Conservation (phyloP, 2,888 invertebrate genomes). For the Parnassius mnemosyne region DNA sequence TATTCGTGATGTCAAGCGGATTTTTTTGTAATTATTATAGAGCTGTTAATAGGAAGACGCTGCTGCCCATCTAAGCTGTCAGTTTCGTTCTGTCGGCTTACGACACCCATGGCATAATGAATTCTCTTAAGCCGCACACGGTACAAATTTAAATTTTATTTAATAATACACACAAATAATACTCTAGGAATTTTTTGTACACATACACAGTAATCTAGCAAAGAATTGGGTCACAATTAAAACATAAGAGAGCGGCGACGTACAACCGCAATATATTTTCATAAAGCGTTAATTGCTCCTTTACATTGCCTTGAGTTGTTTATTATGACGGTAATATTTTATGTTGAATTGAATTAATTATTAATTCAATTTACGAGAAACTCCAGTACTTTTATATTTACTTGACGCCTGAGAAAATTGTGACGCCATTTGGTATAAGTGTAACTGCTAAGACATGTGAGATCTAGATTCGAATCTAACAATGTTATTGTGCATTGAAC, state of each 20-base stretch:
- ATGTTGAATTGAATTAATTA: constrained; percentile 20
- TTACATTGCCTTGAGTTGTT: constrained; percentile 17
- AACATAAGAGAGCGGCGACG: background rate
- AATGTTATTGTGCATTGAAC: no score
- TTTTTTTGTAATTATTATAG: no score
- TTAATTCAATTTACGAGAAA: background rate
- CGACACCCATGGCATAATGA: no score
- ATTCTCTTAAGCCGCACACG: no score
- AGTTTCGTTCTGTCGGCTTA: no score
- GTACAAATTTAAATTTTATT: no score
- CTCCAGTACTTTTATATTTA: background rate
- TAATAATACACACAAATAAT: background rate
- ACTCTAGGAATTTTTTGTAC: constrained; percentile 1
- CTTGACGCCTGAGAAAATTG: background rate
- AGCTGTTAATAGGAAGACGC: no score
- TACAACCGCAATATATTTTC: constrained; percentile 15
- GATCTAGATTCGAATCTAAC: no score
- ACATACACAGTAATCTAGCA: constrained; percentile 7
- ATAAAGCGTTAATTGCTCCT: constrained; percentile 22
- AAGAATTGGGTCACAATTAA: constrained; percentile 19
- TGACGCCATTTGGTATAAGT: no score
- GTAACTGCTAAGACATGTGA: no score
- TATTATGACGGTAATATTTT: constrained; percentile 15
- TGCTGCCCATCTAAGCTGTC: no score
- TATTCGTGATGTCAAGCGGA: no score